Base-by-base conservation (phyloP, 1,140 invertebrate genomes). In the Liolophura sinensis region DNA sequence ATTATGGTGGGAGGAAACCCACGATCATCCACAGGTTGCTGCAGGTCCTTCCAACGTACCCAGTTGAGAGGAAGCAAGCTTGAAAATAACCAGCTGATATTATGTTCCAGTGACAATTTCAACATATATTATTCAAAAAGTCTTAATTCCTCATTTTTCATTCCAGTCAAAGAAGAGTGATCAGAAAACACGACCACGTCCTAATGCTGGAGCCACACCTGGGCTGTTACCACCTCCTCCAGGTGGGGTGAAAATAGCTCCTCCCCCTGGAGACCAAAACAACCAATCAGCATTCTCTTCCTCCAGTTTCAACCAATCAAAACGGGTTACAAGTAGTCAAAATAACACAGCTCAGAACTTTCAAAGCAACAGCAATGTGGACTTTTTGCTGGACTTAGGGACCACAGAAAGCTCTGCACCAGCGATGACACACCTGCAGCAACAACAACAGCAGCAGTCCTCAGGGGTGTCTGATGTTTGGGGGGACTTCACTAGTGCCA, bases 141-240 rank as follows among this genome's bases (percentile, higher is more conserved):
- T n/a, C n/a, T n/a, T n/a, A n/a, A n/a, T n/a, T n/a, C n/a, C n/a
- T n/a, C n/a, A n/a, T 68, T 66, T 73, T 57, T 65, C 78, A 66
- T 70, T 79, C 52, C 73, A 95, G 92, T 73, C 94, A 93, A 89
- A 96, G 94, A 87, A 95, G 86, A 92, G 92, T 72, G 92, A 93
- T 74, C 87, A 75, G 27, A 71, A 66, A 31, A 64, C 81, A 27
- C 74, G 89, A 82, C 81, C 89, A 71, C 89, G 89, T 78, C 84
- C 89, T 78, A 85, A 89, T 77, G 77, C 86, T 69, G 61, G 78
- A 78, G 62, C 65, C 18, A 78, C 78, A 27, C 66, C 81, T 12
- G 87, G 90, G 24, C 72, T 81, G 47, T 87, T 93, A 62, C 86
- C 94, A 64, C 94, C 95, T 54, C 94, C 94, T 46, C 93, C 94